Evolutionary conservation across 2,113 vertebrate genomes (phyloP), one percentile per base, ranked within the genome.

Genomic region (Cynoglossus semilaevis): DNA sequence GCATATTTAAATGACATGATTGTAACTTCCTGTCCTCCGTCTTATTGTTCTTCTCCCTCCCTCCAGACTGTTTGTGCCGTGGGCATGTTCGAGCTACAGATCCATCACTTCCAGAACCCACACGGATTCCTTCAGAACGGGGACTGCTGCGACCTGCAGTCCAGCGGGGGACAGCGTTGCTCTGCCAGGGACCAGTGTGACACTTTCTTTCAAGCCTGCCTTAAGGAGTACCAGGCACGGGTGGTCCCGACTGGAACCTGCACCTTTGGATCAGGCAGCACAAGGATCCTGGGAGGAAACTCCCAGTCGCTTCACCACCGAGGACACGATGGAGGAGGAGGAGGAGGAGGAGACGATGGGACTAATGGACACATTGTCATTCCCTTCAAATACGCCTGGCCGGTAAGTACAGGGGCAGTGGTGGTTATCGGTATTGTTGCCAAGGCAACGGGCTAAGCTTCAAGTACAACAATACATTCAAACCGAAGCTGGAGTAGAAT

Each of bases 191-290:
- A 88, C 65, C 89, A 88, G 38, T 93, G 92, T 61, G 90, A 88
- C 67, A 91, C 90, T 12, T 91, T 86, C 64, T 91, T 93, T 70
- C 86, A 74, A n/a, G 89, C 85, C 57, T 93, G 92, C 62, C 88
- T 93, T 19, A 92, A 92, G 85, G 91, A 93, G 80, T 93, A 93
- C 78, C 92, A 92, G 85, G 77, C 83, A 40, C 88, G 91, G 9
- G 88, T 91, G 5, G 15, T 52, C 4, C 73, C 88, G 0, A 83
- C 74, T 1, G 91, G 91, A 36, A 0, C 87, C 18, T 93, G 92
- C 61, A 91, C 89, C 10, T 91, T 92, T 2, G 92, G 92, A 0
- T 65, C 83, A 0, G 88, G 87, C 58, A 81, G 52, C 58, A 91
- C 92, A 0, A 79, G 79, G 1, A 43, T 93, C 58, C 87, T 93